Evolutionary conservation across 1,140 invertebrate genomes (phyloP).

Genomic region (Diachasmimorpha longicaudata): DNA sequence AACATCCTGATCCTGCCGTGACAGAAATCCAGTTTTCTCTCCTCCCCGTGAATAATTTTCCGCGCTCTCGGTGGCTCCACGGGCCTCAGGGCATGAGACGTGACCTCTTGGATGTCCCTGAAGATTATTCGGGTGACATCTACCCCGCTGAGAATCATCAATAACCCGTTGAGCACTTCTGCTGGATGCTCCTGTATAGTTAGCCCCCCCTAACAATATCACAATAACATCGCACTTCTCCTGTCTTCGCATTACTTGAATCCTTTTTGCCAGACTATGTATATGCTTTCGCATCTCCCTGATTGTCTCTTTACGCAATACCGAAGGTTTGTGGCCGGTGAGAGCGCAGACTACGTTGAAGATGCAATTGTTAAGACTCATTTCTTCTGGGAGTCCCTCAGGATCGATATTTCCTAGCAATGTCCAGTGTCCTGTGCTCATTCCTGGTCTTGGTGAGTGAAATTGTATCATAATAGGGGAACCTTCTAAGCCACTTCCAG

Average conservation of each 20-base stretch:
- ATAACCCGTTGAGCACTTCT: slow-evolving; percentile 25
- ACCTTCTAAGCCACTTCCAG: neutral
- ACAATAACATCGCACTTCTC: slow-evolving; percentile 6
- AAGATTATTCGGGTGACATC: neutral
- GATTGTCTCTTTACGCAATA: slow-evolving; percentile 14
- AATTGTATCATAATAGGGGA: neutral
- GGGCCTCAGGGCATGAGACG: slow-evolving; percentile 18
- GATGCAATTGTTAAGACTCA: slow-evolving; percentile 35
- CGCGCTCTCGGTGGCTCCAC: slow-evolving; percentile 12
- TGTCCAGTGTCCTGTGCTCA: slow-evolving; percentile 38
- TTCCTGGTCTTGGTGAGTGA: neutral
- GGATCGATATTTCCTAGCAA: slow-evolving; percentile 32
- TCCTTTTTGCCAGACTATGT: neutral
- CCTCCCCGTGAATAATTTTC: slow-evolving; percentile 30
- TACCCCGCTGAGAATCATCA: slow-evolving; percentile 31
- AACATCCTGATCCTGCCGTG: slow-evolving; percentile 28
- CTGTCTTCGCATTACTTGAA: slow-evolving; percentile 15
- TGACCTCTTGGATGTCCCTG: slow-evolving; percentile 43
- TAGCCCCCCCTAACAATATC: slow-evolving; percentile 38
- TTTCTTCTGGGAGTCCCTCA: neutral
- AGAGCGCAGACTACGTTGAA: slow-evolving; percentile 37
- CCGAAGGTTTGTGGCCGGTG: neutral
- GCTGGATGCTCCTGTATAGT: slow-evolving; percentile 30
- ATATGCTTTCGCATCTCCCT: slow-evolving; percentile 22
- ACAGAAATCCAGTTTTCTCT: slow-evolving; percentile 36